These are phyloP conservation scores for Ethmia dodecea DNA, from an alignment of 2,888 invertebrate species.

Conservation along the genomic window DNA sequence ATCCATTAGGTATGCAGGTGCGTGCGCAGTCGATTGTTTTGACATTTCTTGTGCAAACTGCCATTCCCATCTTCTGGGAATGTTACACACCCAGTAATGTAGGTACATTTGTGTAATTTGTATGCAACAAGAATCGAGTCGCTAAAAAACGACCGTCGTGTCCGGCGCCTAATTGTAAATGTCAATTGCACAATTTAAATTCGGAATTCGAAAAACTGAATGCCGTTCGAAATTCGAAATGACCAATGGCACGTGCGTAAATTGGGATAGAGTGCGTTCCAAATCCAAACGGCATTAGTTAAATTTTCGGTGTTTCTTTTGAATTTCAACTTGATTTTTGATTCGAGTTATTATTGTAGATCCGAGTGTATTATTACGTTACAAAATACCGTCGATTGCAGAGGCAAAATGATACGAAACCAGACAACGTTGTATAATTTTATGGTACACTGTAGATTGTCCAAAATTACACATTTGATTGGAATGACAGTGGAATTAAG, in stretches of 20 bases:
- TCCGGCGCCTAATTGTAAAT: conserved; percentile 66
- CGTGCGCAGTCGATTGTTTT: conserved; percentile 49
- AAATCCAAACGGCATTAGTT: conserved; percentile 36
- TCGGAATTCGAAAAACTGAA: conserved; percentile 56
- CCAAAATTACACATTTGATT: conserved; percentile 24
- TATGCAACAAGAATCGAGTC: conserved; percentile 52
- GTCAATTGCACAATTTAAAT: conserved; percentile 57
- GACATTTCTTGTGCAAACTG: conserved; percentile 54
- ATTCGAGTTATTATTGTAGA: no score
- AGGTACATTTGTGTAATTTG: conserved; percentile 39
- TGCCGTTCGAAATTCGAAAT: conserved; percentile 54
- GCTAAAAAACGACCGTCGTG: conserved; percentile 50
- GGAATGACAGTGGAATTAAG: conserved; percentile 32
- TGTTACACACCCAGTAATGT: background rate
- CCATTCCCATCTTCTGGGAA: conserved; percentile 55
- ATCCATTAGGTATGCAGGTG: conserved; percentile 54
- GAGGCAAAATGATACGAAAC: no score
- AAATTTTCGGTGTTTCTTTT: no score
- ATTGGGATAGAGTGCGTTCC: conserved; percentile 28
- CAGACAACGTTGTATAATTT: no score
- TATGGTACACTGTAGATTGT: no score
- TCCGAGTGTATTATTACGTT: no score
- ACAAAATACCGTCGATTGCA: no score
- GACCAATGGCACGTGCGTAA: conserved; percentile 42
- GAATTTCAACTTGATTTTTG: no score